Evolutionary conservation across 2,113 vertebrate species (phyloP), one percentile per base, ranked within the genome.

Genomic region (Anoura caudifer): DNA sequence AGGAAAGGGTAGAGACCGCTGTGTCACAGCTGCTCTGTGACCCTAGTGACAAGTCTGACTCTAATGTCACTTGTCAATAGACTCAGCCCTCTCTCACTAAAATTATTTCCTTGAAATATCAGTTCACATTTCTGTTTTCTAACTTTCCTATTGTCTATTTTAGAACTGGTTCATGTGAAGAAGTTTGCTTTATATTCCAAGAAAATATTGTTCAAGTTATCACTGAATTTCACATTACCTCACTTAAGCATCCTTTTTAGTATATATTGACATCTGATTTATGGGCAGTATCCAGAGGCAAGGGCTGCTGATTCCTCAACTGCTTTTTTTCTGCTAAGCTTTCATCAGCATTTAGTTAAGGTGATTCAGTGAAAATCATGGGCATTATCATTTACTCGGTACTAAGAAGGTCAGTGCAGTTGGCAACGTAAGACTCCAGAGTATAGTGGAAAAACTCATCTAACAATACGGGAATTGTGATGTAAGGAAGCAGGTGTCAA

Each of bases 31-130:
- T 13, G 2, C 24, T 73, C 56, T 31, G 7, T 80, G 41, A 59
- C 3, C 38, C 20, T 73, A 26, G 45, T 70, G 33, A 5, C 1
- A n/a, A 20, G 22, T 38, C 67, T 73, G 83, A 70, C 28, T 33
- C 24, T n/a, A 15, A 1, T 2, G 56, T 7, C 4, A 28, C 36
- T 36, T 89, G 50, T 65, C 50, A 85, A 54, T 31, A 87, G 81
- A 65, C 38, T 47, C 54, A 38, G 28, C 9, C 76, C 24, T 94
- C 9, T 85, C 24, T 94, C 73, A 81, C 36, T 91, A 16, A 85
- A 95, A 94, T 80, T 75, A 79, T n/a, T 52, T 82, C 59, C 69
- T 92, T 65, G 65, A 86, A 76, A 33, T 90, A 50, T 63, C 38
- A 11, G 22, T 73, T 87, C 33, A 41, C 13, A 45, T 87, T 93